These are phyloP conservation scores for Zaprionus kolodkinae DNA, from an alignment of 1,140 invertebrate genomes.

Conservation along the genomic window DNA sequence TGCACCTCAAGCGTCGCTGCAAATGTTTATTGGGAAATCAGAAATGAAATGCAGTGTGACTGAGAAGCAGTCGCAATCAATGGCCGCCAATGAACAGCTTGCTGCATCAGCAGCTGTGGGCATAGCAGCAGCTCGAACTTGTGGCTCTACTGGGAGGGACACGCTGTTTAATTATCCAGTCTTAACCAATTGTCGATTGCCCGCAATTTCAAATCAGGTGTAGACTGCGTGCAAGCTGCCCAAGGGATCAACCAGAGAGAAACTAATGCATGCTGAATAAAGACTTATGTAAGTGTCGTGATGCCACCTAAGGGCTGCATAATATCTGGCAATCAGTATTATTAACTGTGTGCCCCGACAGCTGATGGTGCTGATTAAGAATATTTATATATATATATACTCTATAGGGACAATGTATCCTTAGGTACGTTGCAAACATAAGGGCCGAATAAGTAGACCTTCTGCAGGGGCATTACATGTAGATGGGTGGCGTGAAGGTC, in stretches of 20 bases:
- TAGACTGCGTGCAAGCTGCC: background rate
- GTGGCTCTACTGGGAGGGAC: constrained; percentile 48
- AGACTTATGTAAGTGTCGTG: background rate
- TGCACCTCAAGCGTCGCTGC: constrained; percentile 17
- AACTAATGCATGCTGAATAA: background rate
- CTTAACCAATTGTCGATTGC: constrained; percentile 46
- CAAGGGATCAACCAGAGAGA: background rate
- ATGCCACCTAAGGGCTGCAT: background rate
- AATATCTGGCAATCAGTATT: constrained; percentile 3
- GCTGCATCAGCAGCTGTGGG: constrained; percentile 47
- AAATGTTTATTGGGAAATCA: constrained; percentile 62
- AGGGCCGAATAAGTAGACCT: too few relatives aligned
- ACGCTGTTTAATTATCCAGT: constrained; percentile 51
- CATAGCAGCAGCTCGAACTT: constrained; percentile 34
- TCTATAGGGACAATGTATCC: too few relatives aligned
- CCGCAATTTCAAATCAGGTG: constrained; percentile 23
- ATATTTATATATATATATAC: too few relatives aligned
- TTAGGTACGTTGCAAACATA: too few relatives aligned
- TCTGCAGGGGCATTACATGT: constrained; percentile 31
- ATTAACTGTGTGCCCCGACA: background rate
- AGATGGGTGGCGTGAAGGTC: constrained; percentile 54
- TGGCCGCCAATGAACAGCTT: constrained; percentile 41
- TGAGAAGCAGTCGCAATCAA: constrained; percentile 48
- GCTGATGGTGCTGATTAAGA: background rate
- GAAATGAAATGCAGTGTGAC: constrained; percentile 68